Conservation (phyloP, 2,797 vertebrate species). For the Tadarida brasiliensis region DNA sequence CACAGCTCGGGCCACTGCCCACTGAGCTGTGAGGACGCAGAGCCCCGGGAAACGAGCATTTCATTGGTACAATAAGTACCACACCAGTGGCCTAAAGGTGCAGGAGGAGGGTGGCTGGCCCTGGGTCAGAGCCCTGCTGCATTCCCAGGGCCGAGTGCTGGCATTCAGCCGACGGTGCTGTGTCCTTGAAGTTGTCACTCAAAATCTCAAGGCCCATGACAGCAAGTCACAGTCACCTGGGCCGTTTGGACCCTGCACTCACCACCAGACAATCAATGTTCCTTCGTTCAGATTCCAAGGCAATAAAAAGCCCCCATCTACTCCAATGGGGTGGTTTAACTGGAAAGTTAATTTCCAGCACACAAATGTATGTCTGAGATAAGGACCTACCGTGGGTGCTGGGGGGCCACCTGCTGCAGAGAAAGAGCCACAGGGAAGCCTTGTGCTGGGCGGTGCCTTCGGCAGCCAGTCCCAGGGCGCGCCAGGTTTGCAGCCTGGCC, state of each 20-base stretch:
- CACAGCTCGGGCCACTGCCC: accelerated
- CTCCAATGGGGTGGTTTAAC: accelerated
- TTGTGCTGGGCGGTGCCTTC: slow-evolving; percentile 87
- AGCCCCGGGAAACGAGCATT: not conserved
- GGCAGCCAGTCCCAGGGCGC: slow-evolving; percentile 69
- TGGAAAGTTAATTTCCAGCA: accelerated
- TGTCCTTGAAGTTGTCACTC: not conserved
- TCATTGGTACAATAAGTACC: accelerated
- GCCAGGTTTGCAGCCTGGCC: slow-evolving; percentile 66
- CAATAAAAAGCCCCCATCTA: accelerated
- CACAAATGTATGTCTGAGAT: accelerated
- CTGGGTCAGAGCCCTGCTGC: accelerated
- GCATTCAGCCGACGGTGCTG: no score
- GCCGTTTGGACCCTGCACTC: accelerated
- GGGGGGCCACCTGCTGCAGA: accelerated
- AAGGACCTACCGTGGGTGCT: not conserved
- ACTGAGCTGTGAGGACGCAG: not conserved
- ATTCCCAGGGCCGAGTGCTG: not conserved
- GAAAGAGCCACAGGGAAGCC: slow-evolving; percentile 6
- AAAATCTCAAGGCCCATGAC: not conserved
- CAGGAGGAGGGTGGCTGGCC: accelerated
- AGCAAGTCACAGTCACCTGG: accelerated
- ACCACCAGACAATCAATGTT: accelerated
- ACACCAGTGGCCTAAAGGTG: accelerated
- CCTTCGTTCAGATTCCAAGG: accelerated